A percentile compares a stretch with the other conserved stretches of the same genome.
Conservation (phyloP, 1,140 invertebrate species). For the Dendrolimus kikuchii region DNA sequence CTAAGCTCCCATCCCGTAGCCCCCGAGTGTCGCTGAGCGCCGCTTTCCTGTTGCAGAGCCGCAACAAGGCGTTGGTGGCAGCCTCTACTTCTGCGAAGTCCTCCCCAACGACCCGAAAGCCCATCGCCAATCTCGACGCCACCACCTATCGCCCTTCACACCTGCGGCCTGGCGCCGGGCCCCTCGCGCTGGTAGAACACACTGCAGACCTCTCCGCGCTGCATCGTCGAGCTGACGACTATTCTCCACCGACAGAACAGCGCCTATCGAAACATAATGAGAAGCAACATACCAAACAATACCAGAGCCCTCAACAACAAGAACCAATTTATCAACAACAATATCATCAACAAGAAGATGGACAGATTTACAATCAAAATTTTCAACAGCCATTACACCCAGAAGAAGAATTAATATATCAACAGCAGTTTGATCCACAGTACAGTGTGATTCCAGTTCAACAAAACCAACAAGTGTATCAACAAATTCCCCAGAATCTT, state of each 20-base stretch:
- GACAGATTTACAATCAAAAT: background rate
- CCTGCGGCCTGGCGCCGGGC: constrained; percentile 37
- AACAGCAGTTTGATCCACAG: constrained; percentile 19
- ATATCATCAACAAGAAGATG: constrained; percentile 7
- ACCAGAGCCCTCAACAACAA: constrained; percentile 12
- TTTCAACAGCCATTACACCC: constrained; percentile 16
- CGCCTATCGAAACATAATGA: constrained; percentile 16
- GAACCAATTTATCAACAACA: constrained; percentile 18
- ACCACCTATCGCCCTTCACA: constrained; percentile 59
- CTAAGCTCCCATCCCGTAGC: constrained; percentile 14
- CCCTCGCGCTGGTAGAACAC: constrained; percentile 27
- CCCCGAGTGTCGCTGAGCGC: constrained; percentile 33
- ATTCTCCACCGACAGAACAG: constrained; percentile 36
- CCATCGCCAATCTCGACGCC: constrained; percentile 43
- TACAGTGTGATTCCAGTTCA: background rate
- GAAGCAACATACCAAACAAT: background rate
- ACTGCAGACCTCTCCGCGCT: constrained; percentile 40
- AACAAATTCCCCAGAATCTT: no score
- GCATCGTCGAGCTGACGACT: constrained; percentile 48
- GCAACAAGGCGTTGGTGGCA: constrained; percentile 60
- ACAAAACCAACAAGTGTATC: background rate
- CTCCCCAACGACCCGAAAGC: constrained; percentile 28
- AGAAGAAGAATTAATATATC: constrained; percentile 24
- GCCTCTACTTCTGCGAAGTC: constrained; percentile 15
- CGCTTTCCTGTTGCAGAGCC: constrained; percentile 70